Percentiles rank a stretch among this genome's conserved stretches.
These are phyloP conservation scores for Arizona elegans DNA, from an alignment of 2,113 vertebrate genomes.

Conservation along the genomic window DNA sequence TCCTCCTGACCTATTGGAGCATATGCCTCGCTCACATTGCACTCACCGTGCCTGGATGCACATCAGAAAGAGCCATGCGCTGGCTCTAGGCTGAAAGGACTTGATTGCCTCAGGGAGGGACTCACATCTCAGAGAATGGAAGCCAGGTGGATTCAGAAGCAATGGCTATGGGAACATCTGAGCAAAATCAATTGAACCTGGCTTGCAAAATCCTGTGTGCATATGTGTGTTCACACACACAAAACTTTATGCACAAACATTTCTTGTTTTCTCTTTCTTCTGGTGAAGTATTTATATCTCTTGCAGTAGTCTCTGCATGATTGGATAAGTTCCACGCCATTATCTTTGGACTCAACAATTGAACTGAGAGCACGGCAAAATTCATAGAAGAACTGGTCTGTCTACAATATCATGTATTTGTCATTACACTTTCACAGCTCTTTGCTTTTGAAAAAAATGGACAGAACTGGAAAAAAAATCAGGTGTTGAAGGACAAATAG, in stretches of 20 bases:
- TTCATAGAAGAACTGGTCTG: neutral
- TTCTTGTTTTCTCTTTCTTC: neutral
- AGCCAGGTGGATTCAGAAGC: neutral
- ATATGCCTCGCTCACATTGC: conserved; percentile 32
- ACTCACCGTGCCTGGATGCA: neutral
- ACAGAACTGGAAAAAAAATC: neutral
- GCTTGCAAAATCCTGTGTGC: neutral
- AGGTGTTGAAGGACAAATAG: neutral
- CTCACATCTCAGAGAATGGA: neutral
- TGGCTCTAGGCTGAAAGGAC: neutral
- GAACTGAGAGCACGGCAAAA: neutral
- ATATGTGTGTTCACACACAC: neutral
- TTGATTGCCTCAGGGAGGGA: neutral
- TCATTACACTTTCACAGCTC: neutral
- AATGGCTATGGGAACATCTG: neutral
- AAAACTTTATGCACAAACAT: neutral
- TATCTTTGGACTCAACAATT: neutral
- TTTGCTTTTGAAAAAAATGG: neutral
- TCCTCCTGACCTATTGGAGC: conserved; percentile 26
- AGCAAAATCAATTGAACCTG: neutral
- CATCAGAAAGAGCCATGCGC: neutral
- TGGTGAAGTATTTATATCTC: neutral
- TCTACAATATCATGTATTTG: neutral
- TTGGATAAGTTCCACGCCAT: neutral
- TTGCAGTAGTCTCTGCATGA: neutral